These are phyloP conservation scores for Eubasilissa splendida DNA, from an alignment of 2,888 invertebrate species.

Conservation along the genomic window DNA sequence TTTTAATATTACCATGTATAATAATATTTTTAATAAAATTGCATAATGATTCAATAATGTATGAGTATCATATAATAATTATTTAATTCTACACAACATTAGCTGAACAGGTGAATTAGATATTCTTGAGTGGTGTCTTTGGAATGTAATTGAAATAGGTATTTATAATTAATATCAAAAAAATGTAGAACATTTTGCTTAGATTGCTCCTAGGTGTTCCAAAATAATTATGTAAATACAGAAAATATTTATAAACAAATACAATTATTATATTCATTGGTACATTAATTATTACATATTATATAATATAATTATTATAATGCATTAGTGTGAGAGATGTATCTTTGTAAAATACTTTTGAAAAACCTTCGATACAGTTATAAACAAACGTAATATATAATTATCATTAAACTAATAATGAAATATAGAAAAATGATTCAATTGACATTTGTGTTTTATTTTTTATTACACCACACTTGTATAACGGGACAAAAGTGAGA, in stretches of 20 bases:
- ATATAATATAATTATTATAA: not conserved
- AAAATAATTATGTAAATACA: not conserved
- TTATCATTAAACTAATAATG: not conserved
- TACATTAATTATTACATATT: not conserved
- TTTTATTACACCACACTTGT: not conserved
- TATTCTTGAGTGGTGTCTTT: no score
- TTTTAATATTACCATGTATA: no score
- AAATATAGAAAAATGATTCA: slow-evolving; percentile 1
- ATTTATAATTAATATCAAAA: no score
- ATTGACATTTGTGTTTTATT: not conserved
- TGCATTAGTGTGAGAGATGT: not conserved
- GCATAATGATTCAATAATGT: not conserved
- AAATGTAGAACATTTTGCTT: no score
- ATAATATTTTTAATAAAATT: not conserved
- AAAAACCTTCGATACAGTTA: not conserved
- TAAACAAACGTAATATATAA: not conserved
- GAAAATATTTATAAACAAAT: not conserved
- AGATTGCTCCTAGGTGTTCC: not conserved
- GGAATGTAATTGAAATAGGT: no score
- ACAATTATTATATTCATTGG: not conserved
- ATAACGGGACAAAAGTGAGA: no score
- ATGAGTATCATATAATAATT: no score
- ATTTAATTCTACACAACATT: no score
- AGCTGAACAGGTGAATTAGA: no score
- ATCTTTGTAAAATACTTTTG: not conserved